Percentiles rank a stretch among this genome's conserved stretches.
phyloP scores from a whole-genome alignment of 2,113 vertebrate species.

The Riparia riparia region DNA sequence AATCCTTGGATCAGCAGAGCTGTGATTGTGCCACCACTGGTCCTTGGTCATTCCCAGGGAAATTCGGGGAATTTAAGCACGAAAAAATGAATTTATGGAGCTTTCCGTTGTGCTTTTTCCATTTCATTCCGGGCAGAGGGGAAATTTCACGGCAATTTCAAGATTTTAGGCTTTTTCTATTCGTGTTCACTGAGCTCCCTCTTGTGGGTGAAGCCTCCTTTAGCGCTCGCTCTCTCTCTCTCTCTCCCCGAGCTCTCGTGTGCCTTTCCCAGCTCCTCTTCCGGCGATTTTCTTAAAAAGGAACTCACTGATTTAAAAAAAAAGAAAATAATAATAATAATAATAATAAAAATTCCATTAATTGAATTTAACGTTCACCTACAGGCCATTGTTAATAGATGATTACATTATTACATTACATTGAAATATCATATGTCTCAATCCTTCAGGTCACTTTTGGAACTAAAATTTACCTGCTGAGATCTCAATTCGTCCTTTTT shows the following conservation, averaged over 20 bases:
- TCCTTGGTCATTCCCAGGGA: neutral
- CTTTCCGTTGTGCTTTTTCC: neutral
- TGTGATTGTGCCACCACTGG: rapidly evolving
- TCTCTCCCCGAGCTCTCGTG: rapidly evolving
- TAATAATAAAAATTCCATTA: no score
- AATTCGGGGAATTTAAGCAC: neutral
- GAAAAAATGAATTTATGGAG: rapidly evolving
- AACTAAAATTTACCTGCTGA: neutral
- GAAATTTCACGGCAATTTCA: rapidly evolving
- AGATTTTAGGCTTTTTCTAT: neutral
- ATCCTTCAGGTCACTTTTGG: neutral
- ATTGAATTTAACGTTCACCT: neutral
- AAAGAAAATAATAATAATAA: no score
- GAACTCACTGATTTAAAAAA: neutral
- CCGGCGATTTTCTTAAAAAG: rapidly evolving
- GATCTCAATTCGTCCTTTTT: neutral
- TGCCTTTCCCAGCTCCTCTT: rapidly evolving
- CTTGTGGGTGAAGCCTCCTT: neutral
- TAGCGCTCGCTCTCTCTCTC: rapidly evolving
- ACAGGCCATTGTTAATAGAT: rapidly evolving
- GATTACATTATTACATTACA: neutral
- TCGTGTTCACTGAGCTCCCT: conserved; percentile 35
- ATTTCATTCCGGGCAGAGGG: rapidly evolving
- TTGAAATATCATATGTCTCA: neutral
- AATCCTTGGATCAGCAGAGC: rapidly evolving